Evolutionary conservation across 2,888 invertebrate genomes (phyloP).

Genomic region (Heliconius hortense): DNA sequence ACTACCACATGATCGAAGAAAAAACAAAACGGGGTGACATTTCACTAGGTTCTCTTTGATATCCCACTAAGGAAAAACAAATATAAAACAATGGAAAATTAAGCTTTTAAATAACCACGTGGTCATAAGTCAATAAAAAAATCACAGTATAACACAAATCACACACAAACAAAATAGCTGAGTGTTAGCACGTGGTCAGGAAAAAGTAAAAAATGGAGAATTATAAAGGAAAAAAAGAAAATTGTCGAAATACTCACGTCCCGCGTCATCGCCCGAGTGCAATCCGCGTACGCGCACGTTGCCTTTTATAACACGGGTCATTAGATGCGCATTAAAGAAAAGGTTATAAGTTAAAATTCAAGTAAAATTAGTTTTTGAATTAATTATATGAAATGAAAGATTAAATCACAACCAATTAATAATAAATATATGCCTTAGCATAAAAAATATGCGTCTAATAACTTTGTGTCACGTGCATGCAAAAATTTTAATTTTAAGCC

Average conservation of each 20-base stretch:
- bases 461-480: too few species aligned
- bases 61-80: not conserved
- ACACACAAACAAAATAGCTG: not conserved
- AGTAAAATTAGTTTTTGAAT: not conserved
- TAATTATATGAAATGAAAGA: too few species aligned
- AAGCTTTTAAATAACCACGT: not conserved
- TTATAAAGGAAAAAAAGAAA: constrained; percentile 27
- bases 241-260: constrained; percentile 56
- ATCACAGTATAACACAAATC: not conserved
- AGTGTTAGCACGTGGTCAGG: constrained; percentile 10
- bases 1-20: too few species aligned
- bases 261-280: constrained; percentile 59
- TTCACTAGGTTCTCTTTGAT: too few species aligned
- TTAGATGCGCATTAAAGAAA: constrained; percentile 26
- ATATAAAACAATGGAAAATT: not conserved
- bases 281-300: constrained; percentile 45
- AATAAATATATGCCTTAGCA: too few species aligned
- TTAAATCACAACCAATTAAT: too few species aligned
- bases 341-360: constrained; percentile 33
- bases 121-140: not conserved
- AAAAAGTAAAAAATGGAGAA: constrained; percentile 42
- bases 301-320: constrained; percentile 53
- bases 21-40: too few species aligned
- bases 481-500: too few species aligned
- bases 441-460: too few species aligned